Percentiles rank a stretch among this genome's conserved stretches.
Evolutionary conservation across 2,888 invertebrate genomes (phyloP).

Genomic region (Drosophila birchii): DNA sequence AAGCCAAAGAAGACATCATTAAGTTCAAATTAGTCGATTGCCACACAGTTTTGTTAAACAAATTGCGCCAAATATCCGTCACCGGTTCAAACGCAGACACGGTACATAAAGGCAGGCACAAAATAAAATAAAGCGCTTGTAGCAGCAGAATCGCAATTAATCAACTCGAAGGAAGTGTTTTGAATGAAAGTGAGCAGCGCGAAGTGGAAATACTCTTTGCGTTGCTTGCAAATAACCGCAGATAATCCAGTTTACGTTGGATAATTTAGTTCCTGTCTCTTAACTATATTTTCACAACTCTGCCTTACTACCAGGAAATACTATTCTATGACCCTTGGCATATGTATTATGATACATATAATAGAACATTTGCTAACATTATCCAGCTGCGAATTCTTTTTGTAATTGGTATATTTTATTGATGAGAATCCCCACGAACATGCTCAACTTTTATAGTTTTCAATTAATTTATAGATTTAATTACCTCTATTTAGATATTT

Average conservation of each 20-base stretch:
- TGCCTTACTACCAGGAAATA: background rate
- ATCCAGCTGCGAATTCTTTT: background rate
- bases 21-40: conserved; percentile 71
- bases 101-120: conserved; percentile 17
- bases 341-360: too few relatives aligned
- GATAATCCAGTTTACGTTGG: background rate
- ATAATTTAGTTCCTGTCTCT: background rate
- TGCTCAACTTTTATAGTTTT: background rate
- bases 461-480: background rate
- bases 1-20: conserved; percentile 79
- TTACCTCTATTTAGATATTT: background rate
- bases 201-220: conserved; percentile 59
- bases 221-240: conserved; percentile 17
- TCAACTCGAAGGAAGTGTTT: conserved; percentile 30
- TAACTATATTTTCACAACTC: background rate
- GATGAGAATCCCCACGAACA: background rate
- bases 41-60: conserved; percentile 73
- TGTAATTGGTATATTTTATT: background rate
- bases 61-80: conserved; percentile 61
- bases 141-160: conserved; percentile 38
- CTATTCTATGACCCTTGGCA: too few relatives aligned
- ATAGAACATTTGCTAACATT: background rate
- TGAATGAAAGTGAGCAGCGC: conserved; percentile 22
- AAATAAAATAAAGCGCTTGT: conserved; percentile 13
- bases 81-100: background rate